These are phyloP conservation scores for Xenopus borealis DNA, from an alignment of 2,113 vertebrate species.

Conservation along the genomic window DNA sequence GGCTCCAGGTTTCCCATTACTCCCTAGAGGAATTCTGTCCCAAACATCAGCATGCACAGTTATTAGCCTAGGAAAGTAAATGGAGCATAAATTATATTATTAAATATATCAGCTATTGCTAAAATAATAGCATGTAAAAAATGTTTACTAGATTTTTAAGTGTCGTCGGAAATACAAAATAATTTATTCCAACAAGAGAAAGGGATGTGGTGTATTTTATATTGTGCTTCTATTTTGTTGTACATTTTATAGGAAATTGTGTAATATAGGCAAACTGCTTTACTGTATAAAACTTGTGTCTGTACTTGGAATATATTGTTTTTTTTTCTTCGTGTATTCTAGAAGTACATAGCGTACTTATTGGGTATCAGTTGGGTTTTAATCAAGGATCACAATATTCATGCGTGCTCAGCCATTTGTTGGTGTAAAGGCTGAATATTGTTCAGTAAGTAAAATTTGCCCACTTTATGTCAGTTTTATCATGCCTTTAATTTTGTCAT, in stretches of 20 bases:
- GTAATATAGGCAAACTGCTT: constrained; percentile 55
- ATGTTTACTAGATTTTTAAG: constrained; percentile 47
- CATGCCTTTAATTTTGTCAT: too few relatives aligned
- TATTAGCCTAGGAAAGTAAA: not conserved
- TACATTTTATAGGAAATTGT: constrained; percentile 56
- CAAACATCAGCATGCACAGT: not conserved
- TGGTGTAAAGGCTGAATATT: not conserved
- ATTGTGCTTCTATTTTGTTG: constrained; percentile 56
- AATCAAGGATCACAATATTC: not conserved
- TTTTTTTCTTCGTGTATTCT: constrained; percentile 31
- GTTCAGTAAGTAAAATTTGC: not conserved
- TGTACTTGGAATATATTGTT: not conserved
- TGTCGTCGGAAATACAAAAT: constrained; percentile 41
- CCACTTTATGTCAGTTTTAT: too few relatives aligned
- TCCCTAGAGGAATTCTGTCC: too few relatives aligned
- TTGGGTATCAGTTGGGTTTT: not conserved
- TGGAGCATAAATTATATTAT: too few relatives aligned
- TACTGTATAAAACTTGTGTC: constrained; percentile 27
- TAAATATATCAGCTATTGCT: too few relatives aligned
- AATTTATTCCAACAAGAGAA: constrained; percentile 14
- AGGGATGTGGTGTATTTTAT: constrained; percentile 55
- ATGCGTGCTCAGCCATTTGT: not conserved
- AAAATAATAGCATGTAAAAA: constrained; percentile 8
- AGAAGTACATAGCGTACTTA: not conserved
- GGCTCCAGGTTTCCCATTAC: too few relatives aligned